phyloP scores from a whole-genome alignment of 1,140 invertebrate genomes.

The Campodea augens region DNA sequence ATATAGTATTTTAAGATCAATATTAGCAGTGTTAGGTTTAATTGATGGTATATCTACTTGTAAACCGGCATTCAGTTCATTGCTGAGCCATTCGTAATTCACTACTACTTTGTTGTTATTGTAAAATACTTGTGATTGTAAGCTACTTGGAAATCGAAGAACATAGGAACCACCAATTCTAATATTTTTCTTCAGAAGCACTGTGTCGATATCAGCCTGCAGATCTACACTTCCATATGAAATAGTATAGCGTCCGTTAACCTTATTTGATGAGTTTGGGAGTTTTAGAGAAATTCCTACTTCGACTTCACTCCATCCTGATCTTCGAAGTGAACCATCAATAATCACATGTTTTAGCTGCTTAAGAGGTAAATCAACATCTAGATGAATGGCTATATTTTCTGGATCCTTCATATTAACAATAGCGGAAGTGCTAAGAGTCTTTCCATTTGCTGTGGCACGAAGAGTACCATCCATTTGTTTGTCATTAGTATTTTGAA shows the following conservation, averaged over 20 bases:
- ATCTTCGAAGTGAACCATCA: slow-evolving; percentile 4
- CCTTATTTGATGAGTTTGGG: slow-evolving; percentile 1
- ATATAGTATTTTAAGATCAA: neutral
- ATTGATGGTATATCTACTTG: neutral
- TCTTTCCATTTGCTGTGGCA: slow-evolving; percentile 2
- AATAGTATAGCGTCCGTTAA: neutral
- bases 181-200: slow-evolving; percentile 1
- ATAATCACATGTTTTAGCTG: neutral
- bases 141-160: neutral
- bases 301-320: neutral
- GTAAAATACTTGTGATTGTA: neutral
- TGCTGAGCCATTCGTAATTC: neutral
- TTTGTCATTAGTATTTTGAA: slow-evolving; percentile 13
- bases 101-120: neutral
- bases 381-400: neutral
- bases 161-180: neutral
- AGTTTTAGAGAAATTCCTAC: slow-evolving; percentile 1
- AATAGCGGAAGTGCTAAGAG: neutral
- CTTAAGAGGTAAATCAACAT: slow-evolving; percentile 5
- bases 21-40: slow-evolving; percentile 1
- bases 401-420: neutral
- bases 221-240: slow-evolving; percentile 4
- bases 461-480: slow-evolving; percentile 12
- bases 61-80: neutral
- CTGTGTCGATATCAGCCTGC: slow-evolving; percentile 7